Conservation (phyloP, 1,140 invertebrate genomes). For the Ips nitidus region DNA sequence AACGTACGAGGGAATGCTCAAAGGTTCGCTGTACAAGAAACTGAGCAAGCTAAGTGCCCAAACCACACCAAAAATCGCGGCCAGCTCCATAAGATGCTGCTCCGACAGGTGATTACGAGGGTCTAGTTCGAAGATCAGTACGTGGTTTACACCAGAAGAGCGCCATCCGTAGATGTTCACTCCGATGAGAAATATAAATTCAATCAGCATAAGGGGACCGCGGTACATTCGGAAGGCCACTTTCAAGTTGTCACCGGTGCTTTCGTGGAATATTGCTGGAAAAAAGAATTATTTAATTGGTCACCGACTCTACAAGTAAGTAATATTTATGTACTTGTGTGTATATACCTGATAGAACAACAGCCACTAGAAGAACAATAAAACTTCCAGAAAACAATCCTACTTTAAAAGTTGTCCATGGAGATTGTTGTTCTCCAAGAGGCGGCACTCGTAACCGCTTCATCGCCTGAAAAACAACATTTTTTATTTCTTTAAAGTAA, state of each 20-base stretch:
- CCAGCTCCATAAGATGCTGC: slow-evolving; percentile 86
- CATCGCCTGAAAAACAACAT: slow-evolving; percentile 64
- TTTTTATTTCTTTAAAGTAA: neutral
- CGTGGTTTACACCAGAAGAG: slow-evolving; percentile 88
- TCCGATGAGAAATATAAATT: slow-evolving; percentile 84
- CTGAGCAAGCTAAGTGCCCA: slow-evolving; percentile 74
- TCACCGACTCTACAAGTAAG: neutral
- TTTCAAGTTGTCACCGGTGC: slow-evolving; percentile 54
- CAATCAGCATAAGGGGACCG: slow-evolving; percentile 77
- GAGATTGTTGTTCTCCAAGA: slow-evolving; percentile 77
- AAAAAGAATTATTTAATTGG: slow-evolving; percentile 16
- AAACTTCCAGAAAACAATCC: slow-evolving; percentile 83
- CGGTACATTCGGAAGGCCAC: slow-evolving; percentile 73
- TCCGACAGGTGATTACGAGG: slow-evolving; percentile 85
- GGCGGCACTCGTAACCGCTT: slow-evolving; percentile 84
- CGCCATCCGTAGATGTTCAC: slow-evolving; percentile 90
- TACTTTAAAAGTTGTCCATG: slow-evolving; percentile 84
- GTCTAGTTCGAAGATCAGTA: slow-evolving; percentile 91
- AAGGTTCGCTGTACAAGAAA: slow-evolving; percentile 67
- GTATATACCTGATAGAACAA: slow-evolving; percentile 67
- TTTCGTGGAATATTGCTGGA: slow-evolving; percentile 55
- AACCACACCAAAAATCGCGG: slow-evolving; percentile 80
- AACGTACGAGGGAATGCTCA: slow-evolving; percentile 77
- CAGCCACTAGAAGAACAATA: slow-evolving; percentile 72
- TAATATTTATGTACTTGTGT: neutral